Evolutionary conservation across 92 coral and sea anemone genomes (phyloP).

Genomic region (Palythoa heliodiscus): DNA sequence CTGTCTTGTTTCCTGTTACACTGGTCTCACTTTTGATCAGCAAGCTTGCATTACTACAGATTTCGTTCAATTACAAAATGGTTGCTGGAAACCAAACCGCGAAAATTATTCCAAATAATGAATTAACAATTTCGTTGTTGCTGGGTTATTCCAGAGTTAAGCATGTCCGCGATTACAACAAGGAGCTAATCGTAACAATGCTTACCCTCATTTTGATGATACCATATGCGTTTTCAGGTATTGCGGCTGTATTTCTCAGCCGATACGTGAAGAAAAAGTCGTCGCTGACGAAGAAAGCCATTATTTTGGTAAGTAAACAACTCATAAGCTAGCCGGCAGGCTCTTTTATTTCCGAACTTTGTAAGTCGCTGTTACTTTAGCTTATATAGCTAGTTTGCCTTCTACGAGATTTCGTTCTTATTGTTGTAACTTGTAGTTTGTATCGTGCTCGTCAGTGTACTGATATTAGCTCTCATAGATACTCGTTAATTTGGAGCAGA

Average conservation of each 20-base stretch:
- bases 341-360: too few species aligned
- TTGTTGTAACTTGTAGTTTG: too few species aligned
- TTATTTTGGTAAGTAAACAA: conserved; percentile 37
- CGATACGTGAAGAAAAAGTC: conserved; percentile 21
- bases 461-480: too few species aligned
- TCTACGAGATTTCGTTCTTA: too few species aligned
- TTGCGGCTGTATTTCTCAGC: conserved; percentile 30
- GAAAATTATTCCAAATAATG: background rate
- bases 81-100: background rate
- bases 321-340: too few species aligned
- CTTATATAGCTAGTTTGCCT: too few species aligned
- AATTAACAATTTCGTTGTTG: background rate
- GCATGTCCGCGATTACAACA: background rate
- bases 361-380: too few species aligned
- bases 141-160: background rate
- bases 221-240: conserved; percentile 23
- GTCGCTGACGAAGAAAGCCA: conserved; percentile 32
- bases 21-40: background rate
- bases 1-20: background rate
- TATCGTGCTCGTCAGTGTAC: too few species aligned
- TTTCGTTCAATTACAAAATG: background rate
- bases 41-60: background rate
- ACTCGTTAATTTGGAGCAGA: too few species aligned
- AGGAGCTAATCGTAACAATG: conserved; percentile 23
- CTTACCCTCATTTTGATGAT: conserved; percentile 35